phyloP scores from a whole-genome alignment of 2,888 invertebrate genomes.

The Anodontia alba region DNA sequence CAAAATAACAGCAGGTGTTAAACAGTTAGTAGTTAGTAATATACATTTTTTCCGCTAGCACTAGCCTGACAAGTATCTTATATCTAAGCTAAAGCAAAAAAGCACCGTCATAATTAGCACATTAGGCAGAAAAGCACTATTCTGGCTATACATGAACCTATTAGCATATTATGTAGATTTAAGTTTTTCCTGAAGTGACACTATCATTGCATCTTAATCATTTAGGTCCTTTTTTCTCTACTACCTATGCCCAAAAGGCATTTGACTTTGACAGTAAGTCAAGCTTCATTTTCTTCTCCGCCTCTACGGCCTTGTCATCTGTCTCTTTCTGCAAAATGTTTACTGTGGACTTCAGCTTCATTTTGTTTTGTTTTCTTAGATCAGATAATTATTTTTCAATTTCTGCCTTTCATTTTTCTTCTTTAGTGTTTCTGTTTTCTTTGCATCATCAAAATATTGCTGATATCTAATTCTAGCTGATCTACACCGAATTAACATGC shows the following conservation, averaged over 20 bases:
- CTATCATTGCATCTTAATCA: no score
- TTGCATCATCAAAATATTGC: slow-evolving; percentile 23
- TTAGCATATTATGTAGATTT: no score
- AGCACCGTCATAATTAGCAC: no score
- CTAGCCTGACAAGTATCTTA: no score
- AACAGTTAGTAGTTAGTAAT: no score
- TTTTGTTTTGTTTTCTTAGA: slow-evolving; percentile 2
- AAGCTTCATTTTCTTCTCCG: slow-evolving; percentile 39
- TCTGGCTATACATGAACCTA: no score
- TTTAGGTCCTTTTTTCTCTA: neutral
- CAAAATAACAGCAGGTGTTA: no score
- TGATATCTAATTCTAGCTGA: slow-evolving; percentile 24
- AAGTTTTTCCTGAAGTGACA: no score
- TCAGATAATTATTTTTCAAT: neutral
- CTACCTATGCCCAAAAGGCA: slow-evolving; percentile 19
- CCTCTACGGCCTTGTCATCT: slow-evolving; percentile 31
- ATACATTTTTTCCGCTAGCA: no score
- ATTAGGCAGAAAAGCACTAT: no score
- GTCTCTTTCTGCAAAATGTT: slow-evolving; percentile 21
- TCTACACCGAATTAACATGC: slow-evolving; percentile 28
- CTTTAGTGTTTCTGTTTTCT: slow-evolving; percentile 25
- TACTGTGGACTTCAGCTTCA: slow-evolving; percentile 26
- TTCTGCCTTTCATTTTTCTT: slow-evolving; percentile 24
- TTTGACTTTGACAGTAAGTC: slow-evolving; percentile 24
- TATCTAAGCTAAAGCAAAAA: no score